Percentiles rank a stretch among this genome's conserved stretches.
These are phyloP conservation scores for Oligia strigilis DNA, from an alignment of 2,888 invertebrate species.

Conservation along the genomic window DNA sequence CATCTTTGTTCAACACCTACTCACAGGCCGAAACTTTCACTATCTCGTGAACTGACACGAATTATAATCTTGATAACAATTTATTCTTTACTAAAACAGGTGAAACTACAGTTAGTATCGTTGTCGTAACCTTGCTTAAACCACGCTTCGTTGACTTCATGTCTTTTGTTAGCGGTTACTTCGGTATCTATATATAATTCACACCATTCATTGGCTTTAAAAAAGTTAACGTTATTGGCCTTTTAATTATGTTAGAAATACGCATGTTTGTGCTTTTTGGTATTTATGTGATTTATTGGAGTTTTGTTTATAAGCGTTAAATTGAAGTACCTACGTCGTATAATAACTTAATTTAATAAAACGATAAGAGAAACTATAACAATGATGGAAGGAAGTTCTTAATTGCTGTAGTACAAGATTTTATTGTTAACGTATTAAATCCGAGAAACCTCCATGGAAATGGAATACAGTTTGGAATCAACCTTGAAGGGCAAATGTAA, in stretches of 20 bases:
- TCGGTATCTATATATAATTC: slow-evolving; percentile 68
- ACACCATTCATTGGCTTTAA: slow-evolving; percentile 67
- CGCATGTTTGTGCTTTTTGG: slow-evolving; percentile 18
- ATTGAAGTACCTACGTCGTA: slow-evolving; percentile 12
- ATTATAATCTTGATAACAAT: slow-evolving; percentile 71
- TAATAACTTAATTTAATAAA: slow-evolving; percentile 23
- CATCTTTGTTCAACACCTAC: slow-evolving; percentile 33
- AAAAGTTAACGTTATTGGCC: slow-evolving; percentile 62
- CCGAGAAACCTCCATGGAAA: slow-evolving; percentile 39
- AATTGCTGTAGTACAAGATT: slow-evolving; percentile 32
- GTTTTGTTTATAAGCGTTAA: slow-evolving; percentile 11
- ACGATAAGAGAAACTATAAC: slow-evolving; percentile 47
- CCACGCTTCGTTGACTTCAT: slow-evolving; percentile 76
- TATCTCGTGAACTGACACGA: slow-evolving; percentile 72
- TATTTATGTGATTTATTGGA: slow-evolving; percentile 33
- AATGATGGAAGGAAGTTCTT: slow-evolving; percentile 43
- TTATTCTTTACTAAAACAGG: slow-evolving; percentile 71
- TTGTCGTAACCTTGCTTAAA: slow-evolving; percentile 76
- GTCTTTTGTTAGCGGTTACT: slow-evolving; percentile 75
- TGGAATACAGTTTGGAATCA: slow-evolving; percentile 24
- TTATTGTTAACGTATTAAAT: slow-evolving; percentile 30
- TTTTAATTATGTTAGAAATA: slow-evolving; percentile 52
- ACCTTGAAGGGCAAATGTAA: slow-evolving; percentile 7
- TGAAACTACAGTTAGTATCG: slow-evolving; percentile 76
- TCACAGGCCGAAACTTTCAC: slow-evolving; percentile 75